These are phyloP conservation scores for Coregonus ussuriensis DNA, from an alignment of 2,797 vertebrate genomes.

Conservation along the genomic window DNA sequence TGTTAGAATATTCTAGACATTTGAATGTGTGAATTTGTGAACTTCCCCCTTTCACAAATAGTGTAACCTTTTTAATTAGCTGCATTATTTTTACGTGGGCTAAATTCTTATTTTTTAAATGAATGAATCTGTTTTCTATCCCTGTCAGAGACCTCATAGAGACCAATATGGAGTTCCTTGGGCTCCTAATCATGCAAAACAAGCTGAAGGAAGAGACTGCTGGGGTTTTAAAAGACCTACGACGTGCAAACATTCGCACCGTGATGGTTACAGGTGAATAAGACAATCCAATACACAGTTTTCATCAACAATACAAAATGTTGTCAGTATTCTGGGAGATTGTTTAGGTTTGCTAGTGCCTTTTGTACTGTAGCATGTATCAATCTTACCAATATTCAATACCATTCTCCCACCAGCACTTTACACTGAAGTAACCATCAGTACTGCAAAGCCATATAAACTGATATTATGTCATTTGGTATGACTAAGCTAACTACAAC, in stretches of 20 bases:
- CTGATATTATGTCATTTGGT: background rate
- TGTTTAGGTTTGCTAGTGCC: background rate
- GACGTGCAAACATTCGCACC: slow-evolving; percentile 90
- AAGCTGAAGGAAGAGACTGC: slow-evolving; percentile 94
- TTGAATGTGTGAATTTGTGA: background rate
- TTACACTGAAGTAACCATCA: background rate
- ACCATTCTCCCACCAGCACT: background rate
- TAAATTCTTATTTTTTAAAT: background rate
- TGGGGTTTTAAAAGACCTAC: slow-evolving; percentile 85
- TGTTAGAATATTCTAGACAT: background rate
- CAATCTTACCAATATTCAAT: background rate
- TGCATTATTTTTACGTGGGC: background rate
- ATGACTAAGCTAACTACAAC: background rate
- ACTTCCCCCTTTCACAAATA: background rate
- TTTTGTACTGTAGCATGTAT: background rate
- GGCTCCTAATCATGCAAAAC: slow-evolving; percentile 97
- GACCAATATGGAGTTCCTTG: slow-evolving; percentile 94
- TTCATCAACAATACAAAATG: background rate
- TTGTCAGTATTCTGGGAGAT: slow-evolving; percentile 19
- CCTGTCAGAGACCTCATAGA: slow-evolving; percentile 86
- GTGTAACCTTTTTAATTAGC: background rate
- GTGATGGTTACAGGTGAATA: slow-evolving; percentile 94
- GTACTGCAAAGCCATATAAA: background rate
- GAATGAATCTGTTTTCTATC: slow-evolving; percentile 13
- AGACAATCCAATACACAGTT: background rate